A percentile compares a stretch with the other conserved stretches of the same genome.
phyloP scores from a whole-genome alignment of 1,140 invertebrate genomes.

The Drosophila ercepeae region DNA sequence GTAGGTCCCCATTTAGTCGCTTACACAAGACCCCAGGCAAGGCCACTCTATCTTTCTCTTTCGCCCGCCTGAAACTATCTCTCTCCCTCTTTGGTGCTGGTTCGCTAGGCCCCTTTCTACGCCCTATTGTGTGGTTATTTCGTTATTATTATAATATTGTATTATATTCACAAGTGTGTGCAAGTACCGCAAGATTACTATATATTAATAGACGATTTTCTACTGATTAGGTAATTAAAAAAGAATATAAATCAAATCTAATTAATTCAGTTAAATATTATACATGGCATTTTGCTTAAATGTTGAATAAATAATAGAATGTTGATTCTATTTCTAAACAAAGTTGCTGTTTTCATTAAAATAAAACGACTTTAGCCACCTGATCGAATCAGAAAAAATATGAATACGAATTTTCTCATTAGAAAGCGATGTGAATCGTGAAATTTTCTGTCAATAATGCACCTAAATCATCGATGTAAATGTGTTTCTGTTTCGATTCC shows the following conservation, averaged over 20 bases:
- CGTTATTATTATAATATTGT: conserved; percentile 34
- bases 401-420: background rate
- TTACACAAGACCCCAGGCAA: conserved; percentile 55
- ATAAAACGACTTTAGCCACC: background rate
- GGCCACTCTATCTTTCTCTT: conserved; percentile 18
- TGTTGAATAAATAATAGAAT: background rate
- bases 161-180: conserved; percentile 5
- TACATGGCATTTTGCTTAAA: too few species aligned
- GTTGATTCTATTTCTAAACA: background rate
- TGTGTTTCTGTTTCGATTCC: conserved; percentile 1
- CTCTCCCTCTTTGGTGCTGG: background rate
- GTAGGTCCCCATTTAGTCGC: conserved; percentile 54
- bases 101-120: background rate
- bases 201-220: conserved; percentile 27
- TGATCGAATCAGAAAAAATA: background rate
- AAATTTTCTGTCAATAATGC: background rate
- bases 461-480: background rate
- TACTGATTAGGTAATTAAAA: conserved; percentile 6
- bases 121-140: conserved; percentile 9
- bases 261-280: background rate
- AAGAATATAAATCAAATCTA: background rate
- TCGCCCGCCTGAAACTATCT: background rate
- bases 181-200: background rate
- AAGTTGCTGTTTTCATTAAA: background rate
- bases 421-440: background rate